Base-by-base conservation (phyloP, 1,140 invertebrate species). In the Thaumetopoea pityocampa region DNA sequence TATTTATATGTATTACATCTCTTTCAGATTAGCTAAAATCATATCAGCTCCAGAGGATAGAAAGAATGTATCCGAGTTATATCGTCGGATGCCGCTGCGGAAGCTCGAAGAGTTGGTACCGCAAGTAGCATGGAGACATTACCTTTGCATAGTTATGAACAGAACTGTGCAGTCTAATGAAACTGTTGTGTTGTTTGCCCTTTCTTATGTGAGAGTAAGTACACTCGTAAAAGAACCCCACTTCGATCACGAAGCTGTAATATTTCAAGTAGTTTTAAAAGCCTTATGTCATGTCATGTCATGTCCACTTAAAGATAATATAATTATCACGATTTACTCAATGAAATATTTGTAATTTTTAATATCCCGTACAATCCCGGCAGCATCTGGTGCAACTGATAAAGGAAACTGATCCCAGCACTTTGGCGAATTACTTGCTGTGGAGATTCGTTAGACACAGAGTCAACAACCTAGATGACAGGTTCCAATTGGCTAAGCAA, bases 391-490 rank as follows among this genome's bases (percentile, higher is more conserved):
- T 84, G 29, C 67, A 79, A 82, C 87, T 51, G 64, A 71, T 86
- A 59, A 46, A 82, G 15, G 54, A 72, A 29, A 86, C 82, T 37
- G 67, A 81, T 24, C 51, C 71, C 8, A 69, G 55, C 29, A 71
- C 64, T 35, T 58, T 95, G 50, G 86, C 92, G 16, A 93, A 95
- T 84, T 93, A 96, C 82, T 58, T 96, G 28, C 76, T 96, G 6
- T 97, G 95, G 95, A 86, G 95, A 49, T 94, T 97, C 59, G 92
- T 97, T 16, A 89, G 93, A 44, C 93, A 95, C 66, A 86, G 94
- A 50, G 90, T 96, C 6, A 94, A 93, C 62, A 96, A 96, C 74
- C 85, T 97, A 37, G 94, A 95, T 47, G 89, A 92, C 62, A 86
- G 93, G 17, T 96, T 95, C 71, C 86, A 90, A 51, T 87, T 87